Percentiles rank a stretch among this genome's conserved stretches.
These are phyloP conservation scores for Tyrannus savana DNA, from an alignment of 2,113 vertebrate genomes.

Conservation along the genomic window DNA sequence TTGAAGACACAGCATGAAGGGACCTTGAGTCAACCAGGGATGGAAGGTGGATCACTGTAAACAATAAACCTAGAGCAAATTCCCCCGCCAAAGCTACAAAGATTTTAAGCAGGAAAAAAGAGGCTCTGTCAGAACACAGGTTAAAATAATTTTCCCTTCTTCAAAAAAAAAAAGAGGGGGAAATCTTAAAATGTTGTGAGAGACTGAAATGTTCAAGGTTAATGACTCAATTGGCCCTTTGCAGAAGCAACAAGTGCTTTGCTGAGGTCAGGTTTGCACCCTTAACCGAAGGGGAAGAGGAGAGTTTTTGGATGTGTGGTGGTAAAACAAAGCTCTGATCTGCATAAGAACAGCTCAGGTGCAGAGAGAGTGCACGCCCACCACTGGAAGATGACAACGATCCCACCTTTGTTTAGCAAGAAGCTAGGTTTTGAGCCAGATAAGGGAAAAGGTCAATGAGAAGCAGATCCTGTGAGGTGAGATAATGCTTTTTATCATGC, in stretches of 20 bases:
- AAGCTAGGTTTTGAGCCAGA: neutral
- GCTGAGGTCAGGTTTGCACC: neutral
- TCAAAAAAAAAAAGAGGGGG: neutral
- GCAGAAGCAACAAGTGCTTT: neutral
- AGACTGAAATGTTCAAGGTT: neutral
- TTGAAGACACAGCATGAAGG: neutral
- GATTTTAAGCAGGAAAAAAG: neutral
- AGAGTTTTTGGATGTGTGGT: neutral
- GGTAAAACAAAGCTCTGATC: neutral
- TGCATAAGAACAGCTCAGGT: neutral
- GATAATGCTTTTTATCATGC: neutral
- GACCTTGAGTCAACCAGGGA: neutral
- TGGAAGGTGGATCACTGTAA: neutral
- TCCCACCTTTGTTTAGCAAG: neutral
- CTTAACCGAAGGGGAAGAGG: accelerated
- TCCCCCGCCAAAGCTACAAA: neutral
- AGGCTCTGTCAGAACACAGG: neutral
- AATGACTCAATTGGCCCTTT: neutral
- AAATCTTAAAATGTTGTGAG: neutral
- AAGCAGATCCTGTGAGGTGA: neutral
- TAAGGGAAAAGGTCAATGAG: neutral
- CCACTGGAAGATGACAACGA: neutral
- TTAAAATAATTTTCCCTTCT: neutral
- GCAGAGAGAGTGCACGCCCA: accelerated
- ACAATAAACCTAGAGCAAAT: neutral